Percentiles rank a stretch among this genome's conserved stretches.
Conservation (phyloP, 2,888 invertebrate genomes). For the Brachyopa scutellaris region DNA sequence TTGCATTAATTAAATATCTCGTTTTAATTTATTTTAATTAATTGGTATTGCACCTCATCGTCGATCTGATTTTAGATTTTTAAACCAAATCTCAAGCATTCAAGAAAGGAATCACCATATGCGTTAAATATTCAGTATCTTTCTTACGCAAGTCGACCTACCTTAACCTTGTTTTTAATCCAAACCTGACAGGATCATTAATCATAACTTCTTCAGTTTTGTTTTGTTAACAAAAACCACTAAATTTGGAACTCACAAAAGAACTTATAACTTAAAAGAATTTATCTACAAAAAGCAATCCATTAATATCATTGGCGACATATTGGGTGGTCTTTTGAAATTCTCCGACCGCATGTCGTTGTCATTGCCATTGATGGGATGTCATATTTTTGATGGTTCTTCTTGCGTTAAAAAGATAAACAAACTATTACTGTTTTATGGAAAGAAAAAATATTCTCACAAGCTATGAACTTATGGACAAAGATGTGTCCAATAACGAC, state of each 20-base stretch:
- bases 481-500: not conserved
- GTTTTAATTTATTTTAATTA: too few relatives aligned
- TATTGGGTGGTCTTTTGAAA: conserved; percentile 46
- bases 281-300: conserved; percentile 19
- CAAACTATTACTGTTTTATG: not conserved
- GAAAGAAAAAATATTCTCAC: not conserved
- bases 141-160: not conserved
- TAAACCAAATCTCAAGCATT: not conserved
- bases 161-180: not conserved
- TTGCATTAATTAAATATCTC: too few relatives aligned
- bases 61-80: conserved; percentile 2
- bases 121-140: not conserved
- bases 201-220: conserved; percentile 40
- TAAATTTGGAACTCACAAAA: conserved; percentile 4
- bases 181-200: conserved; percentile 12
- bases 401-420: too few relatives aligned
- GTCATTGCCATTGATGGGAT: conserved; percentile 1
- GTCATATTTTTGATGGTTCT: conserved; percentile 30
- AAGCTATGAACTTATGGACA: not conserved
- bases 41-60: too few relatives aligned
- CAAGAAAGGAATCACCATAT: not conserved
- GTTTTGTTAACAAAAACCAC: conserved; percentile 25
- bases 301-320: conserved; percentile 17
- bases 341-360: conserved; percentile 2
- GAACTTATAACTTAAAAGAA: not conserved